A percentile compares a stretch with the other conserved stretches of the same genome.
Evolutionary conservation across 1,140 invertebrate species (phyloP).

Genomic region (Temnothorax nylanderi): DNA sequence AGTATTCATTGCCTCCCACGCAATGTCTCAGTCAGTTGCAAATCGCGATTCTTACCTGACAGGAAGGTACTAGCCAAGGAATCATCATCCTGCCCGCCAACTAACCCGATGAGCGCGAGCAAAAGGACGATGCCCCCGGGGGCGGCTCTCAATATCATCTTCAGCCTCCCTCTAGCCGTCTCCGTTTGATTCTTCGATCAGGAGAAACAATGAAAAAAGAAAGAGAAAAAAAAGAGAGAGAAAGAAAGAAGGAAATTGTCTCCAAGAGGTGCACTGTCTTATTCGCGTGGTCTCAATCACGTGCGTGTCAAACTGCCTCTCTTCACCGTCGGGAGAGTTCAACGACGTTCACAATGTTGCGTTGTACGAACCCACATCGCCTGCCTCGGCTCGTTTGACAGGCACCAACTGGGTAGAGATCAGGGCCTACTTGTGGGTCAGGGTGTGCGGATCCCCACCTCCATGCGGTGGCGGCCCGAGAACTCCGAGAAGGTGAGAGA

Average conservation of each 20-base stretch:
- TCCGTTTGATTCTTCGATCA: slow-evolving; percentile 6
- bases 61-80: slow-evolving; percentile 92
- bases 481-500: slow-evolving; percentile 34
- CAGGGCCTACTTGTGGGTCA: slow-evolving; percentile 81
- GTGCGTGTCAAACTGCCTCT: slow-evolving; percentile 73
- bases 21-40: not conserved
- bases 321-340: slow-evolving; percentile 77
- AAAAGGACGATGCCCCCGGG: slow-evolving; percentile 70
- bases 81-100: slow-evolving; percentile 88
- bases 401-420: slow-evolving; percentile 68
- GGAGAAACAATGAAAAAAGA: not conserved
- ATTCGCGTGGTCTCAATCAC: slow-evolving; percentile 62
- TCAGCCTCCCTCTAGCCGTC: slow-evolving; percentile 54
- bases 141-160: slow-evolving; percentile 70
- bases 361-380: slow-evolving; percentile 76
- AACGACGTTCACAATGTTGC: slow-evolving; percentile 76
- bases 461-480: slow-evolving; percentile 4
- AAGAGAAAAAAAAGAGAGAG: slow-evolving; percentile 48
- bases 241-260: slow-evolving; percentile 38
- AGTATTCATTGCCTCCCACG: not conserved
- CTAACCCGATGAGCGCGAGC: slow-evolving; percentile 66
- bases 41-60: slow-evolving; percentile 87
- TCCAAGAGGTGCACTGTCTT: slow-evolving; percentile 48
- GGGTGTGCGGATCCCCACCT: slow-evolving; percentile 78
- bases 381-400: slow-evolving; percentile 72